Percentiles rank a stretch among this genome's conserved stretches.
These are phyloP conservation scores for Ploceus nigricollis DNA, from an alignment of 2,113 vertebrate genomes.

Conservation along the genomic window DNA sequence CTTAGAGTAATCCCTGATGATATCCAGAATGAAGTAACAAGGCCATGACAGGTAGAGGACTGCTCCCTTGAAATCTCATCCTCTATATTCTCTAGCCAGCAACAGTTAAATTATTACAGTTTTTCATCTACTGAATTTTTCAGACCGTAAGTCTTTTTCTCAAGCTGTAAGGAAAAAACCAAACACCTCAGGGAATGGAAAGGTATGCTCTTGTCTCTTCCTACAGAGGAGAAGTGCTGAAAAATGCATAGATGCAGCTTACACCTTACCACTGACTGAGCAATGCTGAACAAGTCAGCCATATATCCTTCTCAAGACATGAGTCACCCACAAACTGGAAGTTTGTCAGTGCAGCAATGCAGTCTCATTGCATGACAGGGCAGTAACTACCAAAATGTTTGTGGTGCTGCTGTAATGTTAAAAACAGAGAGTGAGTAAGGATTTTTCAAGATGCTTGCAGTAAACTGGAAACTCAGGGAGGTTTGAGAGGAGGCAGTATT, in stretches of 20 bases:
- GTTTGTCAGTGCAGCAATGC: not conserved
- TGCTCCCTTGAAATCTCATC: not conserved
- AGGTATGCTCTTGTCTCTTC: not conserved
- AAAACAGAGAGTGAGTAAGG: not conserved
- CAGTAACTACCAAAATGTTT: not conserved
- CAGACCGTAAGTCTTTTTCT: not conserved
- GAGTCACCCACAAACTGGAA: not conserved
- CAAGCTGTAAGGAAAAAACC: not conserved
- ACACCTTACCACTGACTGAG: not conserved
- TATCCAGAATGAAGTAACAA: not conserved
- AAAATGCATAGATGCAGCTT: not conserved
- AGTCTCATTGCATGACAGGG: not conserved
- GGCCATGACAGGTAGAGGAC: not conserved
- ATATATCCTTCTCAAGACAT: accelerated
- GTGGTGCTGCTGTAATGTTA: not conserved
- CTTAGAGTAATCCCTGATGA: not conserved
- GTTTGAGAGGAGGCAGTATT: not conserved
- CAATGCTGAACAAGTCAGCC: not conserved
- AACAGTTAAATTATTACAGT: not conserved
- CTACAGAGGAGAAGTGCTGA: not conserved
- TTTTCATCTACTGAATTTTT: not conserved
- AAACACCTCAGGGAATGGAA: not conserved
- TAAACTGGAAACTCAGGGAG: not conserved
- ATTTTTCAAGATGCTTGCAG: not conserved
- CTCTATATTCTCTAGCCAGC: not conserved